phyloP scores from a whole-genome alignment of 2,888 invertebrate species.

The Bimastos eiseni region DNA sequence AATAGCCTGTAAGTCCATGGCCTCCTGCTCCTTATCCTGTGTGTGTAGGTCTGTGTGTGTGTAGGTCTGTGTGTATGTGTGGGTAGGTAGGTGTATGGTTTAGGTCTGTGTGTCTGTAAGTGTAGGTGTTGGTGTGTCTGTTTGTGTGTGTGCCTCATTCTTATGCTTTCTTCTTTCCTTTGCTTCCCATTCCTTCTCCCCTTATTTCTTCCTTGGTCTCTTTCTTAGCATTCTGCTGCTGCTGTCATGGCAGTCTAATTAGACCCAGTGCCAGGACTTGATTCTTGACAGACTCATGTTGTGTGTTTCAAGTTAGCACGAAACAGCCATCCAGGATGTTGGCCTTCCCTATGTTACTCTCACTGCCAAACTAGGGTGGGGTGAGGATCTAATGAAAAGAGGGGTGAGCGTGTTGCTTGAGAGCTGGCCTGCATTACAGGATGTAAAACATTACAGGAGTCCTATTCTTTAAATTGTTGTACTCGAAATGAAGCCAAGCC shows the following conservation, averaged over 20 bases:
- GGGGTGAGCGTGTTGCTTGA: not conserved
- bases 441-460: not conserved
- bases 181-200: not conserved
- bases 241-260: not conserved
- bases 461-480: not conserved
- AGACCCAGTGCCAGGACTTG: not conserved
- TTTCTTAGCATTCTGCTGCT: not conserved
- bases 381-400: not conserved
- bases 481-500: not conserved
- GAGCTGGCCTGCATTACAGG: not conserved
- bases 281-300: not conserved
- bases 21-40: not conserved
- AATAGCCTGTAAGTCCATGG: not conserved
- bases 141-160: not conserved
- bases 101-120: too few species aligned
- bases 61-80: too few species aligned
- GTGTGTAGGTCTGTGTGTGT: too few species aligned
- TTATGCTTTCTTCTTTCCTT: not conserved
- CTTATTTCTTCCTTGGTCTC: not conserved
- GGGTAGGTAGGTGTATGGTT: too few species aligned
- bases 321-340: not conserved
- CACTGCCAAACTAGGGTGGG: not conserved
- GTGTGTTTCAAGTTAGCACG: constrained; percentile 13
- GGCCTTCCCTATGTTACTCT: not conserved
- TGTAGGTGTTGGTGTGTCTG: too few species aligned